A percentile compares a stretch with the other conserved stretches of the same genome.
Conservation (phyloP, 2,113 vertebrate species). For the Rana temporaria region DNA sequence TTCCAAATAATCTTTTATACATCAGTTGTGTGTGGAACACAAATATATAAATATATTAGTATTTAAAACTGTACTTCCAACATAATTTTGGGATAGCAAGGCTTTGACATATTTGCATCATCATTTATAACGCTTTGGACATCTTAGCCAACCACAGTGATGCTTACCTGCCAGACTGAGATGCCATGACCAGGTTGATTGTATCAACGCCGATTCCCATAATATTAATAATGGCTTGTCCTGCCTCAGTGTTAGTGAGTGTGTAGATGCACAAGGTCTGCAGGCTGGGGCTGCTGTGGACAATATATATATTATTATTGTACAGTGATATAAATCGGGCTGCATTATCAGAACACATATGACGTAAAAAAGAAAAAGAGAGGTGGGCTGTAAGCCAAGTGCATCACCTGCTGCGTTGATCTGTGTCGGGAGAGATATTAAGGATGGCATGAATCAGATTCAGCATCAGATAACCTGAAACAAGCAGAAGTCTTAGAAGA, state of each 20-base stretch:
- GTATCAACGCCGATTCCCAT: constrained; percentile 97
- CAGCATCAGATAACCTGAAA: constrained; percentile 89
- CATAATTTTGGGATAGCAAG: no score
- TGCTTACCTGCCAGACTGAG: constrained; percentile 88
- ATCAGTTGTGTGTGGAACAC: no score
- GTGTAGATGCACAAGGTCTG: constrained; percentile 95
- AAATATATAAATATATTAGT: no score
- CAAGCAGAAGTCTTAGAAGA: neutral
- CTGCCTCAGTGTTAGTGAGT: constrained; percentile 93
- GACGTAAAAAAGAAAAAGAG: neutral
- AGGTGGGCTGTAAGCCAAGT: neutral
- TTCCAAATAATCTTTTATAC: no score
- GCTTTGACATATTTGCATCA: no score
- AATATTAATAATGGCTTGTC: constrained; percentile 93
- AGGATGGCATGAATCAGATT: constrained; percentile 95
- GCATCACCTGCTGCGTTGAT: constrained; percentile 83
- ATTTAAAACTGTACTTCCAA: no score
- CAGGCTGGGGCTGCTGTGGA: constrained; percentile 83
- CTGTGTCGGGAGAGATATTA: constrained; percentile 90
- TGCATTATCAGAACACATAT: neutral
- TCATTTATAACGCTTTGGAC: no score
- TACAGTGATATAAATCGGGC: no score
- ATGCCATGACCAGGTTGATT: constrained; percentile 91
- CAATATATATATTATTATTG: no score
- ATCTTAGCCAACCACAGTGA: neutral